phyloP scores from a whole-genome alignment of 2,888 invertebrate species.

The Aromia moschata region DNA sequence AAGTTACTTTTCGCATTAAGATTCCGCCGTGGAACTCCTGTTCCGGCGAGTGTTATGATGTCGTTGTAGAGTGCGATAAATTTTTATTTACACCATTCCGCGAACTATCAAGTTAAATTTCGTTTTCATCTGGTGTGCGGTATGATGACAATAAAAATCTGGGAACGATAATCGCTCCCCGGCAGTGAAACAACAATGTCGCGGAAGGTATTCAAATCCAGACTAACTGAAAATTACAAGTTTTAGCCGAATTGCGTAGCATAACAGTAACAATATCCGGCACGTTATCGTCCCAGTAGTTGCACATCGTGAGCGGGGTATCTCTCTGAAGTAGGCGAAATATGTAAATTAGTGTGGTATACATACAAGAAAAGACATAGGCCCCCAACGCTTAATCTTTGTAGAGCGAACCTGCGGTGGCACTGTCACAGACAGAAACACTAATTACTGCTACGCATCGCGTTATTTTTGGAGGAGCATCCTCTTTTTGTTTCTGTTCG shows the following conservation, averaged over 20 bases:
- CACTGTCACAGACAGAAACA: constrained; percentile 42
- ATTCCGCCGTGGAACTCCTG: too few relatives aligned
- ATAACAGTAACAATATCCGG: constrained; percentile 24
- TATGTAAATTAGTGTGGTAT: constrained; percentile 38
- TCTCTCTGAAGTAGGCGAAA: constrained; percentile 33
- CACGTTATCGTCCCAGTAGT: constrained; percentile 14
- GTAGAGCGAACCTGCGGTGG: constrained; percentile 36
- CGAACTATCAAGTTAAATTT: background rate
- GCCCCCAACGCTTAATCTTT: constrained; percentile 42
- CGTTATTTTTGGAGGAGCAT: constrained; percentile 3
- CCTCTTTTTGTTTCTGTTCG: constrained; percentile 6
- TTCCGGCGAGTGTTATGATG: too few relatives aligned
- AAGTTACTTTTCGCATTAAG: too few relatives aligned
- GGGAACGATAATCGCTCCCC: background rate
- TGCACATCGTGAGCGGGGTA: constrained; percentile 25
- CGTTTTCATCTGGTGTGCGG: background rate
- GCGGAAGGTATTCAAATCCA: background rate
- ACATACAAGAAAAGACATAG: constrained; percentile 39
- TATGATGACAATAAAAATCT: background rate
- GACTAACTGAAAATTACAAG: constrained; percentile 23
- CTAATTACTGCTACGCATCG: constrained; percentile 39
- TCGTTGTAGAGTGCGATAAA: too few relatives aligned
- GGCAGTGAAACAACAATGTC: background rate
- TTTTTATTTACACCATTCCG: background rate
- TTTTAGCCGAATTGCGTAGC: constrained; percentile 21